Conservation (phyloP, 1,140 invertebrate genomes). For the Physella acuta region DNA sequence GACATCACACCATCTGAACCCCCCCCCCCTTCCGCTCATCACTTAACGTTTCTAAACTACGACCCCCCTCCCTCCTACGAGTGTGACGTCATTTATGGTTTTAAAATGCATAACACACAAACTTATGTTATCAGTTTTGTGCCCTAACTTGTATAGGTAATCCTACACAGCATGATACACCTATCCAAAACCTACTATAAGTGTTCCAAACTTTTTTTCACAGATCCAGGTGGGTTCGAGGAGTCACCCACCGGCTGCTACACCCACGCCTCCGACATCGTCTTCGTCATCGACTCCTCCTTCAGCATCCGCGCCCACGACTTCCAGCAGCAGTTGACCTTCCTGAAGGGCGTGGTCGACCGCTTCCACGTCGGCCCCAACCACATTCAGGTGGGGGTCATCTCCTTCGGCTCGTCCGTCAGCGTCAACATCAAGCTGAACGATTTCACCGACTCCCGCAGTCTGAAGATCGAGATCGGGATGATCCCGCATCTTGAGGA, state of each 20-base stretch:
- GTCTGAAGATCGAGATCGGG: conserved; percentile 31
- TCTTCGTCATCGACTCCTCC: conserved; percentile 45
- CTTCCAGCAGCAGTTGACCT: conserved; percentile 35
- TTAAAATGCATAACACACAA: too few relatives aligned
- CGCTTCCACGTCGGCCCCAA: conserved; percentile 33
- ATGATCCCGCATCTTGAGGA: conserved; percentile 27
- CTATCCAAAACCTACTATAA: too few relatives aligned
- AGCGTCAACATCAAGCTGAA: conserved; percentile 31
- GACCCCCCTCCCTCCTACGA: too few relatives aligned
- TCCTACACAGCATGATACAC: too few relatives aligned
- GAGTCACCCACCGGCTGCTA: conserved; percentile 29
- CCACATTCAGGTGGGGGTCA: conserved; percentile 36
- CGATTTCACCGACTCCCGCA: conserved; percentile 18
- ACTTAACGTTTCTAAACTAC: too few relatives aligned
- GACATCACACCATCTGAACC: too few relatives aligned
- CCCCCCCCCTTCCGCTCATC: too few relatives aligned
- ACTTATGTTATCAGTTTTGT: too few relatives aligned
- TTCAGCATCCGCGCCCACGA: conserved; percentile 38
- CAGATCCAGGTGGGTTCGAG: too few relatives aligned
- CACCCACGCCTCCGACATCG: conserved; percentile 41
- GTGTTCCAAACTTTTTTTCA: too few relatives aligned
- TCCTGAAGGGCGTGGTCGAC: conserved; percentile 34
- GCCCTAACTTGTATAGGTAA: too few relatives aligned
- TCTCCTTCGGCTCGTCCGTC: conserved; percentile 32
- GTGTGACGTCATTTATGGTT: too few relatives aligned